Evolutionary conservation across 2,113 vertebrate genomes (phyloP).

Genomic region (Oreocharis arfaki): DNA sequence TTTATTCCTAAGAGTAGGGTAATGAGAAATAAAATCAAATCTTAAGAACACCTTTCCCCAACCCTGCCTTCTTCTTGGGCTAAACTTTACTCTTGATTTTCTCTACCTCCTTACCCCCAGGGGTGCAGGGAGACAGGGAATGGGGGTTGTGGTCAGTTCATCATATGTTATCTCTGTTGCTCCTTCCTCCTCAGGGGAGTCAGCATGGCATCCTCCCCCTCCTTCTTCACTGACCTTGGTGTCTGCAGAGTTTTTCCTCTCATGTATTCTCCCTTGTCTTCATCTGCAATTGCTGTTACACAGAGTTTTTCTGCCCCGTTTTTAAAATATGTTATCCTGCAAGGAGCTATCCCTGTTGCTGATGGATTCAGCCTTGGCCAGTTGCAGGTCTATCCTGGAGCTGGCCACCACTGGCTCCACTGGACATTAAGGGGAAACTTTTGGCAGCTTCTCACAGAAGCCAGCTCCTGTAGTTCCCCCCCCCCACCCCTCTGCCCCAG

Average conservation of each 20-base stretch:
- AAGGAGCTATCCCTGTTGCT: rapidly evolving
- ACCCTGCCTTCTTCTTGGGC: neutral
- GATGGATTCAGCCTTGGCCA: neutral
- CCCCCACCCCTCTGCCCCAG: rapidly evolving
- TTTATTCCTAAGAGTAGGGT: neutral
- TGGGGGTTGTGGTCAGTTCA: neutral
- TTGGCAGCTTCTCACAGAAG: neutral
- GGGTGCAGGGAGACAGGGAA: neutral
- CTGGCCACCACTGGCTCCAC: neutral
- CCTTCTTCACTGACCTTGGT: neutral
- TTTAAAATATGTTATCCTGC: neutral
- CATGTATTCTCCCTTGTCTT: neutral
- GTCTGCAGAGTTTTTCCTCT: neutral
- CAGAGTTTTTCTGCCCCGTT: neutral
- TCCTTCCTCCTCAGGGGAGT: neutral
- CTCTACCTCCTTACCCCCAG: neutral
- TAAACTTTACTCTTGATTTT: neutral
- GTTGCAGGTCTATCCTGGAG: neutral
- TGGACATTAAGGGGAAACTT: neutral
- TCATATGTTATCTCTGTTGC: neutral
- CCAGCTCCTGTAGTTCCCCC: neutral
- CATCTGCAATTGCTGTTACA: neutral
- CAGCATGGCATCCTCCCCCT: neutral
- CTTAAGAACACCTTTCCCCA: neutral
- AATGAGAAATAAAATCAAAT: neutral